Evolutionary conservation across 2,797 vertebrate genomes (phyloP).

Genomic region (Gallirallus australis): DNA sequence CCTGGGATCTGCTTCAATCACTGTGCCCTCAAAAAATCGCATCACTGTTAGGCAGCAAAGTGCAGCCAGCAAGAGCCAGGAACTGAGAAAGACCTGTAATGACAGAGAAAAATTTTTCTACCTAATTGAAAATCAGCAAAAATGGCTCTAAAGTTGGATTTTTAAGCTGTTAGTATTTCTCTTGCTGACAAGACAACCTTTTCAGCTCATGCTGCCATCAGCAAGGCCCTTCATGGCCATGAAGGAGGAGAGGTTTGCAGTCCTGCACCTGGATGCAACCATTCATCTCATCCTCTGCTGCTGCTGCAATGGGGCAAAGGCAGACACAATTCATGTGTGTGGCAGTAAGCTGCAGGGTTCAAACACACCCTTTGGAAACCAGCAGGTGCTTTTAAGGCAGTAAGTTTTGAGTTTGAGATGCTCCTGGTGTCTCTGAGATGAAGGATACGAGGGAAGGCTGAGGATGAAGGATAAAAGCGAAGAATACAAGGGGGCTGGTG

Average conservation of each 20-base stretch:
- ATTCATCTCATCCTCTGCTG: not conserved
- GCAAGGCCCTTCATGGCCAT: not conserved
- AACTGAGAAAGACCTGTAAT: not conserved
- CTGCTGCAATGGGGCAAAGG: not conserved
- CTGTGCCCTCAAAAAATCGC: not conserved
- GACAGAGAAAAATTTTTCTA: not conserved
- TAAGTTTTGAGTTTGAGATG: not conserved
- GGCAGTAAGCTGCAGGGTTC: not conserved
- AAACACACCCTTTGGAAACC: not conserved
- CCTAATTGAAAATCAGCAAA: constrained; percentile 23
- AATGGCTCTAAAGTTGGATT: not conserved
- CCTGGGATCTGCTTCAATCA: not conserved
- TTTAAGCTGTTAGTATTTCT: not conserved
- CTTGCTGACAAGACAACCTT: constrained; percentile 23
- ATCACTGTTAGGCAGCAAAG: too few species aligned
- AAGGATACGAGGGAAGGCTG: not conserved
- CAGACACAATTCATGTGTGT: not conserved
- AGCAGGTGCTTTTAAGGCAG: not conserved
- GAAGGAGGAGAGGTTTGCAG: not conserved
- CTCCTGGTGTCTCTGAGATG: not conserved
- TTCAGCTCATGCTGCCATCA: constrained; percentile 21
- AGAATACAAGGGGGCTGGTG: not conserved
- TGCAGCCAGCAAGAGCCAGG: not conserved
- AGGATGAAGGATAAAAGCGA: not conserved
- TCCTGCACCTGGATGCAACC: not conserved